Evolutionary conservation across 2,113 vertebrate genomes (phyloP).

Genomic region (Galemys pyrenaicus): DNA sequence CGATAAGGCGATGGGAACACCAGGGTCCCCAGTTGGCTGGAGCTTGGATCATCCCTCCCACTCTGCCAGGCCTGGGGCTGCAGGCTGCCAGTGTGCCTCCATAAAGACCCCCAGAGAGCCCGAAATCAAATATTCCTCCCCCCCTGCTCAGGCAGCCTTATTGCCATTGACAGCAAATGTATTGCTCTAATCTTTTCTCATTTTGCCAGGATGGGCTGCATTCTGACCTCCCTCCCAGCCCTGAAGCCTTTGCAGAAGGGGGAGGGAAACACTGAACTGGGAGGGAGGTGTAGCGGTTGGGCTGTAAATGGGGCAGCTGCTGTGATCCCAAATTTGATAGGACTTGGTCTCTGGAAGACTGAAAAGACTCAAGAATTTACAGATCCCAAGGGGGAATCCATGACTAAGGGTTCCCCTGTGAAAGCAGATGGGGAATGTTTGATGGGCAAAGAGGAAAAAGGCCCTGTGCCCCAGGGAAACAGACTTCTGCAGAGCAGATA

Average conservation of each 20-base stretch:
- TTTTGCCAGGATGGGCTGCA: constrained; percentile 71
- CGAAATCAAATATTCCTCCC: constrained; percentile 79
- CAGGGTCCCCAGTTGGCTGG: constrained; percentile 31
- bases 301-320: background rate
- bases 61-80: constrained; percentile 49
- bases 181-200: constrained; percentile 83
- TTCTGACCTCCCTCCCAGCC: constrained; percentile 73
- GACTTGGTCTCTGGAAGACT: background rate
- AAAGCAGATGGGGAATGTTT: constrained; percentile 19
- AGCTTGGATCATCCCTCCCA: background rate
- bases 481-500: background rate
- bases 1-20: constrained; percentile 36
- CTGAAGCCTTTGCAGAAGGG: constrained; percentile 56
- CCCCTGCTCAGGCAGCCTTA: constrained; percentile 75
- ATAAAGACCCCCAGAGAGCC: constrained; percentile 63
- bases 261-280: background rate
- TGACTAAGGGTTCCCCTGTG: background rate
- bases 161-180: constrained; percentile 82
- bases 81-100: constrained; percentile 56
- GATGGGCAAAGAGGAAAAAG: background rate
- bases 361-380: background rate
- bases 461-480: background rate
- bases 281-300: background rate
- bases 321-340: background rate
- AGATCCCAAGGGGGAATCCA: background rate